Evolutionary conservation across 2,888 invertebrate species (phyloP).

Genomic region (Ormyrus labotus): DNA sequence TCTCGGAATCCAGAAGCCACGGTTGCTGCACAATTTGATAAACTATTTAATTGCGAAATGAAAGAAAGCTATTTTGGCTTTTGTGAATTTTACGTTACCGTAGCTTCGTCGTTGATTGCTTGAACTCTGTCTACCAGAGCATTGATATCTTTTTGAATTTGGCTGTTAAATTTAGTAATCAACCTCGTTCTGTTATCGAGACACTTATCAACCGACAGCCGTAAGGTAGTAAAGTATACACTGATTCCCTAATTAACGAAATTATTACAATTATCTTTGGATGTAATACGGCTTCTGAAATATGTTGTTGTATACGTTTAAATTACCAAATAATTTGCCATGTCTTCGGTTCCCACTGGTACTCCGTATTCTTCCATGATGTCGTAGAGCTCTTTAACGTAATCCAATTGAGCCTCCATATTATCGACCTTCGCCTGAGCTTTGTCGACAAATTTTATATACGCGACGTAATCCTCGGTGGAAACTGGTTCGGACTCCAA

Average conservation of each 20-base stretch:
- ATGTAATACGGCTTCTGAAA: not conserved
- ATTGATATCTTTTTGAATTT: constrained; percentile 87
- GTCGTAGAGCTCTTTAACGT: constrained; percentile 89
- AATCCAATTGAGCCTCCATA: constrained; percentile 86
- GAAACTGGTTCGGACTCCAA: constrained; percentile 80
- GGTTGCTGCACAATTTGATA: constrained; percentile 79
- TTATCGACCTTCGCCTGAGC: constrained; percentile 81
- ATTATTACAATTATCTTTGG: not conserved
- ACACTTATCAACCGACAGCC: constrained; percentile 84
- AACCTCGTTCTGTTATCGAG: constrained; percentile 83
- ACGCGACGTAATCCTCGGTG: constrained; percentile 85
- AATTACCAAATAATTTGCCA: constrained; percentile 78
- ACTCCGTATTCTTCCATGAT: constrained; percentile 89
- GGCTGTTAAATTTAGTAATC: constrained; percentile 83
- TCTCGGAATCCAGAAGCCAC: constrained; percentile 84
- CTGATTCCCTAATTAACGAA: constrained; percentile 77
- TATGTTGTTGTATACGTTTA: not conserved
- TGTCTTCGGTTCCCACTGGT: constrained; percentile 84
- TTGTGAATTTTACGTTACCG: constrained; percentile 75
- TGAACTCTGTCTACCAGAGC: constrained; percentile 85
- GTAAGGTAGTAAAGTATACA: constrained; percentile 80
- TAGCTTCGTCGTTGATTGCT: constrained; percentile 83
- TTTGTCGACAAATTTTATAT: constrained; percentile 83
- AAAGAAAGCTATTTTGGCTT: too few relatives aligned
- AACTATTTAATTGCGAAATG: too few relatives aligned